phyloP scores from a whole-genome alignment of 2,888 invertebrate species.

The Candidula unifasciata region DNA sequence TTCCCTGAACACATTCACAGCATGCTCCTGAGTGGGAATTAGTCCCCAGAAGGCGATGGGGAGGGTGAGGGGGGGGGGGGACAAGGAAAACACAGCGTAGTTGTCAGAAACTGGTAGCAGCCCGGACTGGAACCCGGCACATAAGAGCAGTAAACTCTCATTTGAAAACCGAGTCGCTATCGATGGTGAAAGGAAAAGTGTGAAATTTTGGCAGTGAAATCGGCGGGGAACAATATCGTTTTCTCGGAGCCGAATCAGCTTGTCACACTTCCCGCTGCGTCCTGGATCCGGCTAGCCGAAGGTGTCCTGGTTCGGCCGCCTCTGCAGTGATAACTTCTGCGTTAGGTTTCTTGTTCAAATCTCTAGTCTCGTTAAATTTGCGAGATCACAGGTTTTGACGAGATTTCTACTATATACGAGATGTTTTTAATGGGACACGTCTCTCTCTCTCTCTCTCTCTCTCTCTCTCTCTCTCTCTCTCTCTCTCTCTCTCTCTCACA shows the following conservation, averaged over 20 bases:
- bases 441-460: neutral
- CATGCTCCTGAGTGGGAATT: too few relatives aligned
- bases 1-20: too few relatives aligned
- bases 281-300: neutral
- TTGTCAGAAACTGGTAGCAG: neutral
- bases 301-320: neutral
- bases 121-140: neutral
- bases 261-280: conserved; percentile 11
- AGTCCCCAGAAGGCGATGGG: too few relatives aligned
- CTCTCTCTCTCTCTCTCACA: too few relatives aligned
- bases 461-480: neutral
- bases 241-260: neutral
- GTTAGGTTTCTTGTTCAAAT: neutral
- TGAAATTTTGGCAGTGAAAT: neutral
- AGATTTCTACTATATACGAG: neutral
- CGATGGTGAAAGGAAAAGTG: neutral
- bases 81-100: neutral
- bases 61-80: too few relatives aligned
- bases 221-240: neutral
- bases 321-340: neutral
- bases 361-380: neutral
- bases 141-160: neutral
- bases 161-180: neutral
- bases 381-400: neutral
- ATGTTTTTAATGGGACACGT: neutral